These are phyloP conservation scores for Rhabdomys pumilio DNA, from an alignment of 2,797 vertebrate genomes.

Conservation along the genomic window DNA sequence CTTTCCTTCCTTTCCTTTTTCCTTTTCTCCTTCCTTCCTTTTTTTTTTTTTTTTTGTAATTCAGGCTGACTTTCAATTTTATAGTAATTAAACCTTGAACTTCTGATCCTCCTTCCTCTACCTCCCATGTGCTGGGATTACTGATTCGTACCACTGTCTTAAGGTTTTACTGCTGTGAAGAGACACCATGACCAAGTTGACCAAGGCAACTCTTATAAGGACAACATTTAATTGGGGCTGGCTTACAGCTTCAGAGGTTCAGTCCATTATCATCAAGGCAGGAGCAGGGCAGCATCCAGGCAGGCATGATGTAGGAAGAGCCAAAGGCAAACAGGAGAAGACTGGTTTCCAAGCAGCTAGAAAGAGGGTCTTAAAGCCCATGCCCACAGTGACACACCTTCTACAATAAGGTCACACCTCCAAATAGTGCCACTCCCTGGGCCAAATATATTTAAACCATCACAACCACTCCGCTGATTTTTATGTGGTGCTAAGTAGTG, in stretches of 20 bases:
- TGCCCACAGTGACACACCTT: neutral
- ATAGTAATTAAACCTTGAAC: neutral
- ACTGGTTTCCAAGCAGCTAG: neutral
- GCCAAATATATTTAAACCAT: neutral
- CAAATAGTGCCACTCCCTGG: neutral
- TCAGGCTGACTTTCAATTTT: neutral
- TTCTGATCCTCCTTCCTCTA: neutral
- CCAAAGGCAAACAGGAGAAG: neutral
- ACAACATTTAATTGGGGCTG: neutral
- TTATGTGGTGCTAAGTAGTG: neutral
- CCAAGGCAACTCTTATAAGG: neutral
- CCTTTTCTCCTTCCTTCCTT: no score
- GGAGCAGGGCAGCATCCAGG: neutral
- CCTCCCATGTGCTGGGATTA: neutral
- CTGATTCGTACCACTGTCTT: neutral
- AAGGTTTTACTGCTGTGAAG: neutral
- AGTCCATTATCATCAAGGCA: no score
- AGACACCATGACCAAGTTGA: neutral
- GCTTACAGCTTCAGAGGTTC: neutral
- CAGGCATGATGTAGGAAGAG: neutral
- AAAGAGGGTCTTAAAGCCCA: neutral
- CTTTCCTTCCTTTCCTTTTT: neutral
- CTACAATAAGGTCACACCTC: neutral
- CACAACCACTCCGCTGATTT: no score
- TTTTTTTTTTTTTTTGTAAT: no score